phyloP scores from a whole-genome alignment of 2,797 vertebrate genomes.

The Meda fulgida region DNA sequence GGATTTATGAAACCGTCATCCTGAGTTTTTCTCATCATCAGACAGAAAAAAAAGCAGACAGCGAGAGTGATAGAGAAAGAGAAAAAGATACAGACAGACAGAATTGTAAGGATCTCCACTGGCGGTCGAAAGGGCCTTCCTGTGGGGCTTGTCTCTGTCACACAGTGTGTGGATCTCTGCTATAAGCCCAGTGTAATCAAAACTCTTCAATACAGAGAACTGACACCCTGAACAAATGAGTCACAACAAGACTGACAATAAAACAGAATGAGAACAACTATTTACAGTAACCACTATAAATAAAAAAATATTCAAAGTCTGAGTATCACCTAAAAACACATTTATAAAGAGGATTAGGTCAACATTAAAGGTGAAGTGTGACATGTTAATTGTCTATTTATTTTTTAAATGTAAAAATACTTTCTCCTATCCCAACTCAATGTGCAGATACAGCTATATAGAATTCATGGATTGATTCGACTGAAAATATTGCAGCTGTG shows the following conservation, averaged over 20 bases:
- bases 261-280: slow-evolving; percentile 37
- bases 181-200: slow-evolving; percentile 23
- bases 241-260: slow-evolving; percentile 1
- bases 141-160: slow-evolving; percentile 27
- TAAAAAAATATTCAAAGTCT: slow-evolving; percentile 2
- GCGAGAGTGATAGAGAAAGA: background rate
- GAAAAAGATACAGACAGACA: background rate
- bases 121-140: slow-evolving; percentile 32
- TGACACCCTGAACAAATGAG: slow-evolving; percentile 21
- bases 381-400: background rate
- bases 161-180: slow-evolving; percentile 8
- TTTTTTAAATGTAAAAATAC: slow-evolving; percentile 9
- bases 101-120: slow-evolving; percentile 10
- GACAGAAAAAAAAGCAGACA: slow-evolving; percentile 9
- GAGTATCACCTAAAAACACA: background rate
- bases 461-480: background rate
- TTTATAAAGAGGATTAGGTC: slow-evolving; percentile 7
- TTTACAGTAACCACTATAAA: slow-evolving; percentile 50
- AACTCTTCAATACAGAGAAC: slow-evolving; percentile 17
- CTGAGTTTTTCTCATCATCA: slow-evolving; percentile 31
- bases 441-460: background rate
- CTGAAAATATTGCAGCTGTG: background rate
- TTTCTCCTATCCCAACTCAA: background rate
- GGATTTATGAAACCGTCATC: slow-evolving; percentile 21
- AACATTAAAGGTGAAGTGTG: slow-evolving; percentile 18